Percentiles rank a stretch among this genome's conserved stretches.
Conservation (phyloP, 2,797 vertebrate genomes). For the Dermochelys coriacea region DNA sequence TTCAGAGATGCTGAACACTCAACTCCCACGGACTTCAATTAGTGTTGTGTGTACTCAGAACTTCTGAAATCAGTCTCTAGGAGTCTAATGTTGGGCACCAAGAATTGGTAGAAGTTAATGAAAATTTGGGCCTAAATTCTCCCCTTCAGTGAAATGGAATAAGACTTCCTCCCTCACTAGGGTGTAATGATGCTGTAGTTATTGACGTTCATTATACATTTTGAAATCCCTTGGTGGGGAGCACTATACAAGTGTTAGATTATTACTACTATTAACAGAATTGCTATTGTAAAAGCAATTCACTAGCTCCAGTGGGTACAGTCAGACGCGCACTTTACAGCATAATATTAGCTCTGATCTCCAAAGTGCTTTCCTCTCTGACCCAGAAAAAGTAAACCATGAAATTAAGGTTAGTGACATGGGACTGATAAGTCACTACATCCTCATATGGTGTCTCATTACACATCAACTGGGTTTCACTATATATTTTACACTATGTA, state of each 20-base stretch:
- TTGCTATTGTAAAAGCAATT: slow-evolving; percentile 12
- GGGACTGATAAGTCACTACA: slow-evolving; percentile 74
- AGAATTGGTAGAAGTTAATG: background rate
- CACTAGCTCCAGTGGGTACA: background rate
- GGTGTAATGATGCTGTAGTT: slow-evolving; percentile 12
- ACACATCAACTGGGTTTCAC: slow-evolving; percentile 75
- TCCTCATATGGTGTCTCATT: slow-evolving; percentile 73
- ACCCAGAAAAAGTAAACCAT: slow-evolving; percentile 59
- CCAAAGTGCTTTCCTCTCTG: slow-evolving; percentile 41
- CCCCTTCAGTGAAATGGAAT: background rate
- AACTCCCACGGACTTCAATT: background rate
- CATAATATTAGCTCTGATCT: background rate
- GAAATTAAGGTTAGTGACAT: slow-evolving; percentile 67
- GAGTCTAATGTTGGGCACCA: background rate
- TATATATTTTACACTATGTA: slow-evolving; percentile 79
- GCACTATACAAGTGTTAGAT: background rate
- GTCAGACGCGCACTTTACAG: background rate
- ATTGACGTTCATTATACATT: background rate
- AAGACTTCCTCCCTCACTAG: background rate
- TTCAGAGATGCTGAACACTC: background rate
- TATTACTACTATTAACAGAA: slow-evolving; percentile 49
- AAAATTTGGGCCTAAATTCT: background rate
- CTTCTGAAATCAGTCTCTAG: background rate
- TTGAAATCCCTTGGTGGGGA: slow-evolving; percentile 46
- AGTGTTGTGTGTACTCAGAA: background rate